Evolutionary conservation across 2,797 vertebrate species (phyloP).

Genomic region (Xiphorhynchus erythropygius): DNA sequence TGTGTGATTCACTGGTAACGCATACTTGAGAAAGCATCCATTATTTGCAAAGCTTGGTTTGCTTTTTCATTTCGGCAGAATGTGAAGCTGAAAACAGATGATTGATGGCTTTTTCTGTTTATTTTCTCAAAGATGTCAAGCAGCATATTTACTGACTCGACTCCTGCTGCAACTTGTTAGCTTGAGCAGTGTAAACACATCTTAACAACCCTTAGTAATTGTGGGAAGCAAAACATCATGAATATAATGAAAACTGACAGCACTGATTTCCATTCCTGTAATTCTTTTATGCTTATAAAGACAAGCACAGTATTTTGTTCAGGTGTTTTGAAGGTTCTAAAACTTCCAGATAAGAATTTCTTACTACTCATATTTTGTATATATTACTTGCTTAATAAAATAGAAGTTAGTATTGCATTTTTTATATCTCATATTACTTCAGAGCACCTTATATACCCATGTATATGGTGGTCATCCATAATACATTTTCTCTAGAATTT

Average conservation of each 20-base stretch:
- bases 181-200: constrained; percentile 59
- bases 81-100: constrained; percentile 44
- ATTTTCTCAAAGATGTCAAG: constrained; percentile 74
- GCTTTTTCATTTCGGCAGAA: constrained; percentile 31
- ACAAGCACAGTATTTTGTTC: not conserved
- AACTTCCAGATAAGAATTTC: not conserved
- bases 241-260: constrained; percentile 72
- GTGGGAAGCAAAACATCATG: constrained; percentile 24
- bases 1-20: constrained; percentile 32
- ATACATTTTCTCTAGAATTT: not conserved
- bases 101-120: constrained; percentile 69
- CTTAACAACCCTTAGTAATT: constrained; percentile 63
- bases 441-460: not conserved
- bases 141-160: constrained; percentile 62
- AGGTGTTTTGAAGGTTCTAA: not conserved
- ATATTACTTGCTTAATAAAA: not conserved
- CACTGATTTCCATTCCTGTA: constrained; percentile 30
- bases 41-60: constrained; percentile 41
- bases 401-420: not conserved
- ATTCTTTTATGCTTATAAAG: not conserved
- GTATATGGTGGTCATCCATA: not conserved
- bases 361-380: not conserved
- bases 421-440: not conserved
- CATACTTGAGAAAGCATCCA: constrained; percentile 36
- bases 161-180: constrained; percentile 67